Evolutionary conservation across 2,888 invertebrate genomes (phyloP), one percentile per base, ranked within the genome.

Genomic region (Folsomia candida): DNA sequence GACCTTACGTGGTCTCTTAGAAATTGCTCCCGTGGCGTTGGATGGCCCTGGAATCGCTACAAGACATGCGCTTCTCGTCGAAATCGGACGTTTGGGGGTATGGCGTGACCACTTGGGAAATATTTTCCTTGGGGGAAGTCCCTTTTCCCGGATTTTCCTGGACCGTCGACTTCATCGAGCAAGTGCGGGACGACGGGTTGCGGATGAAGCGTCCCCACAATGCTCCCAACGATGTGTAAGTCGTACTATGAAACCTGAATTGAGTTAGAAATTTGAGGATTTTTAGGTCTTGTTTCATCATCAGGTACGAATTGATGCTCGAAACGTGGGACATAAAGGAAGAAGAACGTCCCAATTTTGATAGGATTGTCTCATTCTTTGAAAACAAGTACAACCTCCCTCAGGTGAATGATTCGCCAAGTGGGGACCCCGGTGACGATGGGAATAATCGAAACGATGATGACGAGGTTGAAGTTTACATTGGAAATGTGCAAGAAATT

Each of bases 61-160:
- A 18, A 24, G 65, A 72, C 27, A 64, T 68, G 70, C 64, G 64
- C 3, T 74, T 74, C 26, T 71, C 71, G 9, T 47, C 68, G 20
- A 58, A 67, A 54, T 70, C 66, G 2, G 70, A 66, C 51, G 20
- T n/a, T 54, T 54, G 54, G 54, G n/a, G 54, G 11, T 54, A 54
- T 22, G 54, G 54, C 18, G 54, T 54, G 4, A n/a, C 20, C 18
- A 6, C n/a, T 54, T 54, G 54, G 54, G 75, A 75, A 54, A 54
- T 65, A 22, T 76, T 73, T 54, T 73, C 73, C 11, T 37, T 76
- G 20, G 58, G 70, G 2, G 76, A 76, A 51, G 24, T 76, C 20
- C 76, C 76, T 4, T 76, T 73, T 27, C 73, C 76, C 2, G 73
- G 76, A 9, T 73, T 69, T 37, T 61, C 18, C 22, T 76, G 76